Evolutionary conservation across 2,797 vertebrate species (phyloP), one percentile per base, ranked within the genome.

Genomic region (Cuculus canorus): DNA sequence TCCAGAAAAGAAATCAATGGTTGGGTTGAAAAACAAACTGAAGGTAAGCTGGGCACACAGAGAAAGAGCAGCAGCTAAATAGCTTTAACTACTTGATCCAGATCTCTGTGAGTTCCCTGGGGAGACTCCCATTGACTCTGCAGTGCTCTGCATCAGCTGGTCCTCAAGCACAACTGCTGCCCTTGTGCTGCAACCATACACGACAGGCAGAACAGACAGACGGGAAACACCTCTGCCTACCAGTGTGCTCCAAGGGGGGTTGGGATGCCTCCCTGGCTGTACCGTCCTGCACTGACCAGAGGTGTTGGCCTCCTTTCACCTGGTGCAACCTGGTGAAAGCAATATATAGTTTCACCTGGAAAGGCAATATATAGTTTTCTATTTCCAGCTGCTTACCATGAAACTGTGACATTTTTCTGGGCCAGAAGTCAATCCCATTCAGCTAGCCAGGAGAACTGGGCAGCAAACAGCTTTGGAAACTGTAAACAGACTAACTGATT

Each of bases 1-100:
- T 96, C 95, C 19, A 97, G 98, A 75, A 69, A 97, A 76, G 96
- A 98, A 81, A 98, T 99, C 90, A 99, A 99, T 48, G 59, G 17
- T 56, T 99, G 99, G 99, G 98, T 99, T 93, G 98, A 98, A 96
- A 96, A 90, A 27, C 70, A 98, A 88, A 99, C 99, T 10, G 96
- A 98, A 89, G 98, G 99, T 99, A 91, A 91, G 95, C 8, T 84
- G 43, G 53, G 41, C 43, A 75, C 18, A 59, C 33, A n/a, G 54
- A 91, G 53, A 37, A 71, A 60, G 41, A 57, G 53, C 17, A 75
- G 41, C 25, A 11, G 2, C 47, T 64, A 17, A 47, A 28, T 54
- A 54, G 70, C 63, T 92, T 68, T 30, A 72, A 33, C 84, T 10
- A 41, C 14, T 32, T 30, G 11, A 50, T 13, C 4, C 13, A n/a